Percentiles rank a stretch among this genome's conserved stretches.
phyloP scores from a whole-genome alignment of 2,113 vertebrate species.

The Cyprinus carpio region DNA sequence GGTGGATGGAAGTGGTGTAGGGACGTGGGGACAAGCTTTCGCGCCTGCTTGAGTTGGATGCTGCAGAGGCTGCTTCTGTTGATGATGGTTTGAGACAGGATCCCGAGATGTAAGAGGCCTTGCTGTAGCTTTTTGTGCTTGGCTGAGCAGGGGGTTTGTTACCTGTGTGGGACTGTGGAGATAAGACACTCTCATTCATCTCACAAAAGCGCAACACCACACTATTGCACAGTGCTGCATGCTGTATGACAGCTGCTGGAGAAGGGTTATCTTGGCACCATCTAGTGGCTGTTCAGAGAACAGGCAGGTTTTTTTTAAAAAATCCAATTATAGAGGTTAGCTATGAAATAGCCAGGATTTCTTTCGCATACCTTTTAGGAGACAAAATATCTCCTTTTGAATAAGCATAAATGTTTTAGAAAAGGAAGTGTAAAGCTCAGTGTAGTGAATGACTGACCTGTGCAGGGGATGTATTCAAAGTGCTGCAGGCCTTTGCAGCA shows the following conservation, averaged over 20 bases:
- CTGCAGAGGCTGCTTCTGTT: slow-evolving; percentile 4
- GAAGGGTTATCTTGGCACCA: slow-evolving; percentile 74
- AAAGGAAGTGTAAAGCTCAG: neutral
- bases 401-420: neutral
- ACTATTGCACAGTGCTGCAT: slow-evolving; percentile 38
- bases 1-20: slow-evolving; percentile 31
- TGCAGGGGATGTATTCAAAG: neutral
- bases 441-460: slow-evolving; percentile 52
- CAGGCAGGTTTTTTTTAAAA: neutral
- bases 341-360: neutral
- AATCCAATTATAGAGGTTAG: neutral
- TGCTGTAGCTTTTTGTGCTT: slow-evolving; percentile 60
- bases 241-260: slow-evolving; percentile 24
- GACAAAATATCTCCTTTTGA: neutral
- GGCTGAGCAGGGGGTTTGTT: slow-evolving; percentile 60
- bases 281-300: slow-evolving; percentile 70
- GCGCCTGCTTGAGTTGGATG: slow-evolving; percentile 54
- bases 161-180: slow-evolving; percentile 62
- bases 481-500: slow-evolving; percentile 37
- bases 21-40: slow-evolving; percentile 58
- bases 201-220: slow-evolving; percentile 59
- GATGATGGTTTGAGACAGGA: slow-evolving; percentile 53
- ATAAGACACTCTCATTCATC: slow-evolving; percentile 63
- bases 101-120: slow-evolving; percentile 1
- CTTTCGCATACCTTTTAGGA: neutral